These are phyloP conservation scores for Cyprinodon variegatus DNA, from an alignment of 2,113 vertebrate genomes.

Conservation along the genomic window DNA sequence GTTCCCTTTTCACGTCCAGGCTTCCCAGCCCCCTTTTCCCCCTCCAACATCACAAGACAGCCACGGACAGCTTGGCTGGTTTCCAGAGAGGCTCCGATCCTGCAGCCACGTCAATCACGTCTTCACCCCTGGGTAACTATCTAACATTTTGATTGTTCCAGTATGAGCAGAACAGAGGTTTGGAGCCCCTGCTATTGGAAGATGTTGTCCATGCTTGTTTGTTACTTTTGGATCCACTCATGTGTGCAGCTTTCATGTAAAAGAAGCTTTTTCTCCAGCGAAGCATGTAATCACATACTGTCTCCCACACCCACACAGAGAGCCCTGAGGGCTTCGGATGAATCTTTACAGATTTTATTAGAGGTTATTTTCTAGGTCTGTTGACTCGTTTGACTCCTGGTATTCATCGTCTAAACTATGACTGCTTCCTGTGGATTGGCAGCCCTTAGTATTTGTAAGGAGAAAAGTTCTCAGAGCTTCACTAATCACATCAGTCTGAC, in stretches of 20 bases:
- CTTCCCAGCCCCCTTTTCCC: constrained; percentile 8
- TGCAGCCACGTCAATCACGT: constrained; percentile 80
- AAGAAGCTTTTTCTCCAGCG: constrained; percentile 49
- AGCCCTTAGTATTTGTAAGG: not conserved
- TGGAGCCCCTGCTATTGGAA: constrained; percentile 16
- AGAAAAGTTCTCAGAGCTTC: not conserved
- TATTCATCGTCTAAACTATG: constrained; percentile 45
- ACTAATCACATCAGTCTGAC: not conserved
- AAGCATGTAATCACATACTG: constrained; percentile 29
- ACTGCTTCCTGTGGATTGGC: constrained; percentile 17
- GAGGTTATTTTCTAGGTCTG: constrained; percentile 25
- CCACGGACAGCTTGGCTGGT: constrained; percentile 60
- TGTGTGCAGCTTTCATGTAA: constrained; percentile 53
- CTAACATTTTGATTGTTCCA: constrained; percentile 26
- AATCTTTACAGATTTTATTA: constrained; percentile 38
- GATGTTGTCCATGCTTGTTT: constrained; percentile 32
- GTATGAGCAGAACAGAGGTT: constrained; percentile 15
- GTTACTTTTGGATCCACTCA: constrained; percentile 41
- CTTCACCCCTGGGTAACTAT: constrained; percentile 82
- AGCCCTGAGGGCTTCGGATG: constrained; percentile 38
- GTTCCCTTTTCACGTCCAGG: constrained; percentile 36
- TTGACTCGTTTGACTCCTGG: constrained; percentile 53
- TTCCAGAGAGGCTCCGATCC: constrained; percentile 71
- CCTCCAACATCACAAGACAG: constrained; percentile 35
- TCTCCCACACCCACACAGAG: constrained; percentile 3